Base-by-base conservation (phyloP, 1,140 invertebrate species). In the Euwallacea similis region DNA sequence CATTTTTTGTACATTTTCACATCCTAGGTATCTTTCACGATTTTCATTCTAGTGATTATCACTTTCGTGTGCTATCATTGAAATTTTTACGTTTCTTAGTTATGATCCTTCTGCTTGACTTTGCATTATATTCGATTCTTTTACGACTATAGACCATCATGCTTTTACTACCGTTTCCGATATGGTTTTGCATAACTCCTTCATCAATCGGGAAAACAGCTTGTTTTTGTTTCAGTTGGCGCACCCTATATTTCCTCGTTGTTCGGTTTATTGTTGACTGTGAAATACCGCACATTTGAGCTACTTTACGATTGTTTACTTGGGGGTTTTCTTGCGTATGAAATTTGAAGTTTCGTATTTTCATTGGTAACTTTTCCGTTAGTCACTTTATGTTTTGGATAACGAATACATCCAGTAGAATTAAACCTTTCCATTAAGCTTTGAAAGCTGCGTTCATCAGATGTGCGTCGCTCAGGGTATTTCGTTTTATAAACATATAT, bases 211-310 rank as follows among this genome's bases (percentile, higher is more conserved):
- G n/a, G n/a, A n/a, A n/a, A n/a, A n/a, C n/a, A n/a, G n/a, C n/a
- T n/a, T n/a, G n/a, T n/a, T n/a, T n/a, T n/a, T n/a, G n/a, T n/a
- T n/a, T n/a, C n/a, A n/a, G n/a, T n/a, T n/a, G n/a, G n/a, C n/a
- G n/a, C n/a, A n/a, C n/a, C n/a, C 11, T 47, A 47, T 47, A 47
- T 11, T 47, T 47, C 11, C 44, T 47, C 11, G 44, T 47, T 47
- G 44, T 47, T 47, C 44, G 44, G 44, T 47, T 47, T 47, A 47
- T 47, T 47, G 44, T 47, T 47, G 44, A 47, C 11, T 47, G 44
- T 47, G 44, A 47, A 47, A 47, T 7, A 7, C 44, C 11, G 11
- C 44, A 47, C 44, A 47, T 47, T 47, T 47, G 11, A 47, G 11
- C 44, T 47, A 47, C 44, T 47, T 47, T 47, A 11, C 44, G 44